phyloP scores from a whole-genome alignment of 2,113 vertebrate species.

The Takifugu flavidus region DNA sequence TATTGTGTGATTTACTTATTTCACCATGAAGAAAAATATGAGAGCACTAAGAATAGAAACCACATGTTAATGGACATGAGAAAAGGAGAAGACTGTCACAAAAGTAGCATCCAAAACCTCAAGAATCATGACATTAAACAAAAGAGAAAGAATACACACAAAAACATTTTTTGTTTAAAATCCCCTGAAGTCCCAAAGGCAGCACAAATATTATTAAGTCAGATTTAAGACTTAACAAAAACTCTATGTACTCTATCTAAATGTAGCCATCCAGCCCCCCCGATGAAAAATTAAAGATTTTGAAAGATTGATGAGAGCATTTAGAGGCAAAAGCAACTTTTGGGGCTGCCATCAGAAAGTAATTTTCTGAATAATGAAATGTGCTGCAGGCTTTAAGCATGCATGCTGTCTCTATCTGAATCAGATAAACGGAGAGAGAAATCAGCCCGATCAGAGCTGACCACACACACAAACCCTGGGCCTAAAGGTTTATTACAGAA shows the following conservation, averaged over 20 bases:
- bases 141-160: no score
- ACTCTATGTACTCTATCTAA: not conserved
- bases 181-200: no score
- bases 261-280: slow-evolving; percentile 20
- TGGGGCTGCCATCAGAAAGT: slow-evolving; percentile 34
- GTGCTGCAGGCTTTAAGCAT: slow-evolving; percentile 30
- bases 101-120: no score
- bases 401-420: slow-evolving; percentile 31
- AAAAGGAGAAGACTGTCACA: no score
- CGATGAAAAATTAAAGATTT: slow-evolving; percentile 54
- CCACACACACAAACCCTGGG: slow-evolving; percentile 5
- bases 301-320: slow-evolving; percentile 46
- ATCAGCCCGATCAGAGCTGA: slow-evolving; percentile 17
- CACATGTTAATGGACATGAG: no score
- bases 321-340: slow-evolving; percentile 44
- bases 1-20: slow-evolving; percentile 2
- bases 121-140: no score
- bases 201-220: no score
- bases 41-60: no score
- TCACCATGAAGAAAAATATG: no score
- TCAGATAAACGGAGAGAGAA: slow-evolving; percentile 42
- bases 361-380: slow-evolving; percentile 50
- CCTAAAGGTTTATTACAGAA: slow-evolving; percentile 7
- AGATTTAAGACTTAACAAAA: no score
- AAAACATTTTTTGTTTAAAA: no score